Evolutionary conservation across 2,888 invertebrate species (phyloP).

Genomic region (Brenthis ino): DNA sequence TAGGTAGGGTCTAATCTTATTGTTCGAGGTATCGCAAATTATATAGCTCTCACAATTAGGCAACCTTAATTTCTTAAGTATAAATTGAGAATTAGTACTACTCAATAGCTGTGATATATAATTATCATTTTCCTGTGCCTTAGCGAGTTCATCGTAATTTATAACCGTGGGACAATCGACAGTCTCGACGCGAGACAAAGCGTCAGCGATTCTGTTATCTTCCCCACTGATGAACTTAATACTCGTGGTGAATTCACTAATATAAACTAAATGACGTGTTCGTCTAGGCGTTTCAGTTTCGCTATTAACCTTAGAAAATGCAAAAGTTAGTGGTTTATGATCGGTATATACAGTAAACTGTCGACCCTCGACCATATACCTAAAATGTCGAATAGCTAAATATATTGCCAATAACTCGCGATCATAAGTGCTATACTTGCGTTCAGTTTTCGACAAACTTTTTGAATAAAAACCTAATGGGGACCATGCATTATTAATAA

Average conservation of each 20-base stretch:
- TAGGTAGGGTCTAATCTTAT: no score
- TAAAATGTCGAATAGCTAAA: conserved; percentile 18
- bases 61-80: no score
- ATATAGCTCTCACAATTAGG: no score
- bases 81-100: neutral
- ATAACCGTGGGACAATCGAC: conserved; percentile 24
- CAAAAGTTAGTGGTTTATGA: conserved; percentile 18
- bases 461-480: conserved; percentile 53
- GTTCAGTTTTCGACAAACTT: conserved; percentile 43
- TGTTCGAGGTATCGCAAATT: no score
- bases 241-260: conserved; percentile 18
- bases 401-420: conserved; percentile 20
- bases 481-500: conserved; percentile 27
- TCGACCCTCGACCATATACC: conserved; percentile 6
- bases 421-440: conserved; percentile 13
- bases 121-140: neutral
- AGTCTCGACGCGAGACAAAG: conserved; percentile 29
- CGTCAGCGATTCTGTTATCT: conserved; percentile 27
- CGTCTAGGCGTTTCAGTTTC: conserved; percentile 18
- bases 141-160: neutral
- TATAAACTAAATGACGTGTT: conserved; percentile 9
- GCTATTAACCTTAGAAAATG: neutral
- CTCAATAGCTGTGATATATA: neutral
- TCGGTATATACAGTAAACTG: conserved; percentile 12
- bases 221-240: conserved; percentile 9